Evolutionary conservation across 2,888 invertebrate genomes (phyloP).

Genomic region (Leptinotarsa peninsularis): DNA sequence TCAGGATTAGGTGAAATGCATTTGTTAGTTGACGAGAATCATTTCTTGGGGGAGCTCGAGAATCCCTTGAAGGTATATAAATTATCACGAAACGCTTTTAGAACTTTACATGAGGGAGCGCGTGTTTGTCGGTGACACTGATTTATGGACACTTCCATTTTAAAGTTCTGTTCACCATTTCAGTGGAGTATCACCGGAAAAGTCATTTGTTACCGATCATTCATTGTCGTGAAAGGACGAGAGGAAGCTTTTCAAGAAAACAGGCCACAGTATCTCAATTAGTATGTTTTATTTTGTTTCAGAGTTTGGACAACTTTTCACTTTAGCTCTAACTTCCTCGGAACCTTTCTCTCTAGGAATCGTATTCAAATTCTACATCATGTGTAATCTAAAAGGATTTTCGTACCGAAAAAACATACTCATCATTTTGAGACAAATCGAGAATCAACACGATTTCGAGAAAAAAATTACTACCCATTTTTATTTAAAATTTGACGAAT

Average conservation of each 20-base stretch:
- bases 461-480: no score
- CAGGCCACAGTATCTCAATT: not conserved
- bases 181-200: conserved; percentile 1
- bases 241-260: not conserved
- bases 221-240: not conserved
- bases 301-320: not conserved
- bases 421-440: no score
- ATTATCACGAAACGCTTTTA: conserved; percentile 19
- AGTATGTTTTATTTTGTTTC: not conserved
- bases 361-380: no score
- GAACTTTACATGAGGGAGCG: conserved; percentile 13
- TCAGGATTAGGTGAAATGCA: conserved; percentile 11
- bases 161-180: not conserved
- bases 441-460: no score
- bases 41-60: not conserved
- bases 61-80: conserved; percentile 4
- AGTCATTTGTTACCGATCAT: conserved; percentile 7
- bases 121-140: conserved; percentile 13
- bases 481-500: no score
- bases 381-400: no score
- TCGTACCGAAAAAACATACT: no score
- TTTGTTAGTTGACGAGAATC: conserved; percentile 11
- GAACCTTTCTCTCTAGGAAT: no score
- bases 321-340: no score
- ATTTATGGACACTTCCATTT: conserved; percentile 8